Conservation (phyloP, 2,113 vertebrate species). For the Halcyon malimbica region DNA sequence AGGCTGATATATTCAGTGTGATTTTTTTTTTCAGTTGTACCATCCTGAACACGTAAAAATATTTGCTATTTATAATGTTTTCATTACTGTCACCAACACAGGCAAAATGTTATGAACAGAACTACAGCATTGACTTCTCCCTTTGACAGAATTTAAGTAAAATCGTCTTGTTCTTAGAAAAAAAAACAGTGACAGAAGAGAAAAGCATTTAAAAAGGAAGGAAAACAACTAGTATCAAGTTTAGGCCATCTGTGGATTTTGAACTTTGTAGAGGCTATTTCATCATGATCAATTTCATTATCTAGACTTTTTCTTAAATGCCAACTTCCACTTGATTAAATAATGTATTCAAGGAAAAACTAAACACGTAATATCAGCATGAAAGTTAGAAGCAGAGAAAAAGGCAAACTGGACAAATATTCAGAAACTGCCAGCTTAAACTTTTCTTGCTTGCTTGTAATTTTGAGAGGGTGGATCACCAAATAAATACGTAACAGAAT, state of each 20-base stretch:
- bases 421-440: not conserved
- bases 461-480: not conserved
- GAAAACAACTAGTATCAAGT: not conserved
- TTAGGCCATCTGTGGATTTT: constrained; percentile 26
- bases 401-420: not conserved
- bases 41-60: not conserved
- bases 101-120: not conserved
- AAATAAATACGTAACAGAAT: not conserved
- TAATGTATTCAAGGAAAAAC: not conserved
- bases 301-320: not conserved
- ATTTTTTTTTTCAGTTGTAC: not conserved
- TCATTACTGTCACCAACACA: not conserved
- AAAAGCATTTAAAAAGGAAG: constrained; percentile 23
- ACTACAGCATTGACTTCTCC: not conserved
- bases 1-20: not conserved
- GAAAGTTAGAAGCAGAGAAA: not conserved
- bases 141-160: not conserved
- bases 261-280: constrained; percentile 40
- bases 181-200: not conserved
- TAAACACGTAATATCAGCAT: not conserved
- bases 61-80: not conserved
- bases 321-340: constrained; percentile 3
- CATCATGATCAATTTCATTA: constrained; percentile 31
- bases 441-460: not conserved
- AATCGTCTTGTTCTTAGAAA: not conserved